phyloP scores from a whole-genome alignment of 2,113 vertebrate genomes.

The Silurus glanis region DNA sequence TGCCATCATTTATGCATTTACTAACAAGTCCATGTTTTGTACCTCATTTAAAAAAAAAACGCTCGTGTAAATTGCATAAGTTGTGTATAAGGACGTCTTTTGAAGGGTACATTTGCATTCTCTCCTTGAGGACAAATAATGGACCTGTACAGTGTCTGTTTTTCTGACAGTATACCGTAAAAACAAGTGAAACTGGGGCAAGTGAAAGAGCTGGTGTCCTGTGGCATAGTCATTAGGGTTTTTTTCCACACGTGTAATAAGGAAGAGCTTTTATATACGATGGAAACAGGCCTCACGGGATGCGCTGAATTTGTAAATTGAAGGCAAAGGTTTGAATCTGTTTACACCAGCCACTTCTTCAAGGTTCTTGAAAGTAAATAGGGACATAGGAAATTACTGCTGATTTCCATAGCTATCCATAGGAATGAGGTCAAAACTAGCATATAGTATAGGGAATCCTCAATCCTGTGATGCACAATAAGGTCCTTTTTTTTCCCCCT shows the following conservation, averaged over 20 bases:
- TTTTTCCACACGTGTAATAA: neutral
- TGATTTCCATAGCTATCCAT: neutral
- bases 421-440: neutral
- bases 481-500: neutral
- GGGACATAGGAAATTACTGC: neutral
- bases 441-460: neutral
- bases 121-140: slow-evolving; percentile 9
- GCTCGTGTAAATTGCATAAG: neutral
- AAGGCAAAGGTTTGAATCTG: neutral
- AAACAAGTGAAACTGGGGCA: slow-evolving; percentile 23
- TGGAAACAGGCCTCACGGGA: neutral
- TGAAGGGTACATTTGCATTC: neutral
- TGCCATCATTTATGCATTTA: neutral
- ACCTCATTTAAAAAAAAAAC: neutral
- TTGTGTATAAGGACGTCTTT: neutral
- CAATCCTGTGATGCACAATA: neutral
- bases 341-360: neutral
- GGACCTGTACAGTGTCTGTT: neutral
- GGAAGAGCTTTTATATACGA: neutral
- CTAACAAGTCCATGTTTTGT: neutral
- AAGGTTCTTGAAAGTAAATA: neutral
- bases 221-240: neutral
- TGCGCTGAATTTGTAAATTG: neutral
- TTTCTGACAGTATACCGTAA: neutral
- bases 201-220: neutral